These are phyloP conservation scores for Ophonus ardosiacus DNA, from an alignment of 2,888 invertebrate species.

Conservation along the genomic window DNA sequence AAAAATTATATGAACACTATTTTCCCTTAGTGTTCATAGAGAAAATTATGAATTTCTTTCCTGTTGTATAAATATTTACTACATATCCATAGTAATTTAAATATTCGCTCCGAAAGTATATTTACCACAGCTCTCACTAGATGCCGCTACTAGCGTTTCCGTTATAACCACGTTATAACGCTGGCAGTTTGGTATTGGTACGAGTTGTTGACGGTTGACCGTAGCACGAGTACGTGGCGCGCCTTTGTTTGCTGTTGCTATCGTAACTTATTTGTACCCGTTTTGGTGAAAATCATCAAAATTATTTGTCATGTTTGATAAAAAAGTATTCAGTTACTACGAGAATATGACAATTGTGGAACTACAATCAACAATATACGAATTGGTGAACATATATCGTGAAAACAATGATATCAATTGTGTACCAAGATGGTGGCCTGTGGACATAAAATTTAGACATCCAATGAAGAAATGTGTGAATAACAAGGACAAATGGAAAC, in stretches of 20 bases:
- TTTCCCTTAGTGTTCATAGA: too few species aligned
- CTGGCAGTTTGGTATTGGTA: not conserved
- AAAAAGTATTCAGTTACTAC: not conserved
- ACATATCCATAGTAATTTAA: too few species aligned
- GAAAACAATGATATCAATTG: not conserved
- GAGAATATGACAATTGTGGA: not conserved
- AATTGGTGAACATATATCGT: not conserved
- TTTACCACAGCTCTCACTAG: too few species aligned
- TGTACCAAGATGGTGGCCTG: constrained; percentile 17
- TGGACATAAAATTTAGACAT: not conserved
- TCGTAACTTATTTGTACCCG: not conserved
- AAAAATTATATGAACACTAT: too few species aligned
- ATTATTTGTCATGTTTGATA: not conserved
- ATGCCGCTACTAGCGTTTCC: too few species aligned
- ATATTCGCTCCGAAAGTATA: too few species aligned
- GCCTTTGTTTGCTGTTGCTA: constrained; percentile 1
- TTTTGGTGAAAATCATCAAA: not conserved
- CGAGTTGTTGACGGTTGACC: not conserved
- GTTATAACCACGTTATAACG: too few species aligned
- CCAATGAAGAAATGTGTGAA: not conserved
- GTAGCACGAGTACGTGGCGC: not conserved
- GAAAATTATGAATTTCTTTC: too few species aligned
- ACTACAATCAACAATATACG: not conserved
- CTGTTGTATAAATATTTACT: too few species aligned
- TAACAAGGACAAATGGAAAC: not conserved